These are phyloP conservation scores for Astyanax mexicanus DNA, from an alignment of 2,797 vertebrate genomes.

Conservation along the genomic window DNA sequence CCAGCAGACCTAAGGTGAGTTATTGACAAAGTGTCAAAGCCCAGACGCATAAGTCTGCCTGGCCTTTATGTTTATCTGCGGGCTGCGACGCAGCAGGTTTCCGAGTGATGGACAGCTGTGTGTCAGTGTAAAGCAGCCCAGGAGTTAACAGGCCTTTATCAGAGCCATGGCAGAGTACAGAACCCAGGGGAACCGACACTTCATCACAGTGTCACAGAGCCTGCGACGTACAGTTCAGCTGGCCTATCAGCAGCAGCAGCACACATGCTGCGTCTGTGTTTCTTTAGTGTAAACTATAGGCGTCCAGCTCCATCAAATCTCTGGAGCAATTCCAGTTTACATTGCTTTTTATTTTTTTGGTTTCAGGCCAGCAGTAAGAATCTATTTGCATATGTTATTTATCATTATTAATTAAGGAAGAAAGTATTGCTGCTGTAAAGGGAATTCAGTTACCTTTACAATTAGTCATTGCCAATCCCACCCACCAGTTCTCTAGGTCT, in stretches of 20 bases:
- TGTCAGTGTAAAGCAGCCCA: background rate
- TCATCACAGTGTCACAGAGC: conserved; percentile 16
- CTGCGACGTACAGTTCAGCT: conserved; percentile 20
- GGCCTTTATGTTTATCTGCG: conserved; percentile 45
- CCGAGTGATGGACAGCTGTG: conserved; percentile 26
- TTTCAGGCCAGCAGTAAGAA: no score
- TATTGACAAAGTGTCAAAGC: conserved; percentile 42
- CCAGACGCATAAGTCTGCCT: conserved; percentile 31
- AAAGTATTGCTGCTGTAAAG: background rate
- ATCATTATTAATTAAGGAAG: background rate
- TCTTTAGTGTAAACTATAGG: background rate
- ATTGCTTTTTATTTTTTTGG: background rate
- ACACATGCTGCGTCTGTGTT: background rate
- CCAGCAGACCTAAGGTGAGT: conserved; percentile 1
- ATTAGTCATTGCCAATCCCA: no score
- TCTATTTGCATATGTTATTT: background rate
- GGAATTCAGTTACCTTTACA: no score
- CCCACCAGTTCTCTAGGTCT: no score
- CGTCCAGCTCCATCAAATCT: background rate
- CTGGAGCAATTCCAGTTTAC: background rate
- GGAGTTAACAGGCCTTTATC: conserved; percentile 24
- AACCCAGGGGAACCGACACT: conserved; percentile 25
- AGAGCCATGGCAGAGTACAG: background rate
- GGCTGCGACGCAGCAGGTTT: conserved; percentile 23
- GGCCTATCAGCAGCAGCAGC: background rate